Conservation (phyloP, 2,113 vertebrate genomes). For the Grammomys surdaster region DNA sequence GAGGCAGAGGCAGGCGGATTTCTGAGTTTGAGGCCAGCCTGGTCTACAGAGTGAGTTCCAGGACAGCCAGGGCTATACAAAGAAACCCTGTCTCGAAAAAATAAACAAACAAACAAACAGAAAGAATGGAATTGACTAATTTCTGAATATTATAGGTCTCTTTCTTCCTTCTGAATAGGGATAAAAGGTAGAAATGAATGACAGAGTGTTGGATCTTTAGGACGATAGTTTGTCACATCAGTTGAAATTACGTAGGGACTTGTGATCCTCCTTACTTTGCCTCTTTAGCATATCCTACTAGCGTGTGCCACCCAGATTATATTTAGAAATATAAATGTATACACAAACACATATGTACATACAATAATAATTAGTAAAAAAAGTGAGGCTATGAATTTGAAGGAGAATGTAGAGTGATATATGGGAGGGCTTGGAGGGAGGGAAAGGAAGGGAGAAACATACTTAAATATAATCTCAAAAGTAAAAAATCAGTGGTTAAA, state of each 20-base stretch:
- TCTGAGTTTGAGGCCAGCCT: too few relatives aligned
- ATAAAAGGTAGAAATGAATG: background rate
- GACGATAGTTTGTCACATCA: background rate
- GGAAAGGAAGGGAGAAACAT: background rate
- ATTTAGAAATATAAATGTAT: background rate
- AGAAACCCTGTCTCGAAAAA: too few relatives aligned
- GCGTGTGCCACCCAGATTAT: background rate
- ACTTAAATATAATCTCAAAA: background rate
- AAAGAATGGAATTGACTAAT: background rate
- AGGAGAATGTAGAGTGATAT: background rate
- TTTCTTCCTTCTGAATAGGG: constrained; percentile 41
- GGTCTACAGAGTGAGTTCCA: too few relatives aligned
- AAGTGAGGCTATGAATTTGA: background rate
- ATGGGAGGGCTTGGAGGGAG: background rate
- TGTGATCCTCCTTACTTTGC: background rate
- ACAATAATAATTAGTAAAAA: background rate
- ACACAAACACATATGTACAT: background rate
- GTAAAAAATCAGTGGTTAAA: background rate
- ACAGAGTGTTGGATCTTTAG: background rate
- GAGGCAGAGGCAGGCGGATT: too few relatives aligned
- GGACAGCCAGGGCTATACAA: too few relatives aligned
- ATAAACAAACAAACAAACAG: too few relatives aligned
- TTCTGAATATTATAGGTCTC: constrained; percentile 27
- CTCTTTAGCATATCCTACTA: background rate
- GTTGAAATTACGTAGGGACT: background rate